Percentiles rank a stretch among this genome's conserved stretches.
These are phyloP conservation scores for Theristicus caerulescens DNA, from an alignment of 2,113 vertebrate genomes.

Conservation along the genomic window DNA sequence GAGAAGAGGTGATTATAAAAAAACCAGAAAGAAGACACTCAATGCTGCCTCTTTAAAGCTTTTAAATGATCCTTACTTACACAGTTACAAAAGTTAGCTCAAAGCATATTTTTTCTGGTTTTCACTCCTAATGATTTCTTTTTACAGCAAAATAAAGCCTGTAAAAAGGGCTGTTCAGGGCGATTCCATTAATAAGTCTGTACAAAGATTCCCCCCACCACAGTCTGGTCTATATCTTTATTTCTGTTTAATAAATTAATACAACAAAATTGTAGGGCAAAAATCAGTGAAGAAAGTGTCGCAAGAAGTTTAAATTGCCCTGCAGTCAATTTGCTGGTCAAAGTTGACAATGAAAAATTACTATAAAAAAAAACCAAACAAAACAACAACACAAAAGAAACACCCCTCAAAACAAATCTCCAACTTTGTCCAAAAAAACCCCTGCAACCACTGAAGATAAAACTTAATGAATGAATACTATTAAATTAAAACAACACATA, in stretches of 20 bases:
- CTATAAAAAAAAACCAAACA: not conserved
- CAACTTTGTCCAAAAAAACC: not conserved
- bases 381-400: not conserved
- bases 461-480: not conserved
- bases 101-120: not conserved
- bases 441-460: not conserved
- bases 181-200: not conserved
- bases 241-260: not conserved
- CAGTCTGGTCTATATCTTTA: not conserved
- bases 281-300: not conserved
- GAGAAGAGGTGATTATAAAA: not conserved
- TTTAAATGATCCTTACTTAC: not conserved
- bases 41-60: not conserved
- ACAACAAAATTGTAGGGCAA: not conserved
- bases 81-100: not conserved
- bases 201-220: not conserved
- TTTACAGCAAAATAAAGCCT: not conserved
- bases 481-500: not conserved
- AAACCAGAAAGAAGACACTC: not conserved
- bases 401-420: not conserved
- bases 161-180: not conserved
- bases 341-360: not conserved
- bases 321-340: not conserved
- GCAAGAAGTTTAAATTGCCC: not conserved
- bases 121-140: not conserved